A percentile compares a stretch with the other conserved stretches of the same genome.
These are phyloP conservation scores for Chrysotoxum bicinctum DNA, from an alignment of 2,888 invertebrate species.

Conservation along the genomic window DNA sequence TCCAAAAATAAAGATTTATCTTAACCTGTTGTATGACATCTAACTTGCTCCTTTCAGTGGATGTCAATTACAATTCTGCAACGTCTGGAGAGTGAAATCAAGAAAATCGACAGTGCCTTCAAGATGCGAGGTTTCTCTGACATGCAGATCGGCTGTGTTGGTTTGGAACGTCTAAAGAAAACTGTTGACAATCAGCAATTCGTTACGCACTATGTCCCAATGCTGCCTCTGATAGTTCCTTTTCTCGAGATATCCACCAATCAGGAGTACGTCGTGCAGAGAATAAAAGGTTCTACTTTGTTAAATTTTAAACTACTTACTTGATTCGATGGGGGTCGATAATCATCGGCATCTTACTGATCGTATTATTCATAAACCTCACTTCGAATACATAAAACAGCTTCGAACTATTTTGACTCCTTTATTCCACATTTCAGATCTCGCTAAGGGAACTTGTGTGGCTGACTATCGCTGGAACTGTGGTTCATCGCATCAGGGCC, in stretches of 20 bases:
- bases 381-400: background rate
- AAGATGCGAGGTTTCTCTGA: constrained; percentile 87
- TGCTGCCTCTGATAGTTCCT: constrained; percentile 85
- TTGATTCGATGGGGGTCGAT: no score
- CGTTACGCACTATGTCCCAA: constrained; percentile 79
- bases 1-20: constrained; percentile 15
- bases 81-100: constrained; percentile 89
- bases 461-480: constrained; percentile 94
- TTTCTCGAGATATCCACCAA: constrained; percentile 92
- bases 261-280: constrained; percentile 92
- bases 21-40: background rate
- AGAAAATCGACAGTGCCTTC: constrained; percentile 87
- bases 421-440: constrained; percentile 82
- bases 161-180: constrained; percentile 89
- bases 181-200: constrained; percentile 84
- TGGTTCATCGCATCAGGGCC: constrained; percentile 88
- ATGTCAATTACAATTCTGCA: constrained; percentile 91
- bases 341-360: no score
- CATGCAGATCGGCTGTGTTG: constrained; percentile 86
- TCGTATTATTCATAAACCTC: background rate
- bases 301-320: no score
- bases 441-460: constrained; percentile 92
- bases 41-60: constrained; percentile 85
- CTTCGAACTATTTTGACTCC: background rate
- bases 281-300: constrained; percentile 84